phyloP scores from a whole-genome alignment of 2,113 vertebrate species.

The Nycticryphes semicollaris region DNA sequence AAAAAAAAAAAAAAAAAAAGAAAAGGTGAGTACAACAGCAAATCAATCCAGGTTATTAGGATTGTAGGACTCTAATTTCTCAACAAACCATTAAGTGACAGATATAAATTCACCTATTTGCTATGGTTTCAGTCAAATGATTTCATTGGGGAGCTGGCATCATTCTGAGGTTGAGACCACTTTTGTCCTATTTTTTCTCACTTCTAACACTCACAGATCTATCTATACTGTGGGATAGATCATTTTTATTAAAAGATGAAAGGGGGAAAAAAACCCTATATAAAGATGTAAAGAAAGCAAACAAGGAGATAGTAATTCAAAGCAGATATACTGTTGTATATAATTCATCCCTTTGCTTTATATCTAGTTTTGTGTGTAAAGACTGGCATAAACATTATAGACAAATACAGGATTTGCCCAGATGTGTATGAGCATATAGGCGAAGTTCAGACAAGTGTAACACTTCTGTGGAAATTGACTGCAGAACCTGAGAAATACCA shows the following conservation, averaged over 20 bases:
- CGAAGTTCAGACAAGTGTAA: background rate
- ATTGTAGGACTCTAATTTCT: conserved; percentile 86
- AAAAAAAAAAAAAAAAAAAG: conserved; percentile 59
- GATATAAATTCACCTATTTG: conserved; percentile 95
- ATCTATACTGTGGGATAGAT: background rate
- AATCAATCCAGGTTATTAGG: conserved; percentile 88
- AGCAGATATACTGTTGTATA: background rate
- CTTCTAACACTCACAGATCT: conserved; percentile 28
- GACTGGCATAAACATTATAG: background rate
- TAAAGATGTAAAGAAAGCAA: background rate
- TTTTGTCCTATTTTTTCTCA: conserved; percentile 82
- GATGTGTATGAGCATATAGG: rapidly evolving
- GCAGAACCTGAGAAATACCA: background rate
- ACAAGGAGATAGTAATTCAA: background rate
- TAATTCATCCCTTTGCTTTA: background rate
- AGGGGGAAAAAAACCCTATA: background rate
- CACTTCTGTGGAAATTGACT: background rate
- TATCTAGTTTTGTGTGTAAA: background rate
- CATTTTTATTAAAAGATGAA: background rate
- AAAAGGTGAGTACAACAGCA: conserved; percentile 63
- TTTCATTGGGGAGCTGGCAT: conserved; percentile 89
- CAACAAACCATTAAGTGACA: conserved; percentile 93
- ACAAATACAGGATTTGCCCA: background rate
- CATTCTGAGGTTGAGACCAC: conserved; percentile 81
- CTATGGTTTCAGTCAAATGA: conserved; percentile 90